Evolutionary conservation across 1,140 invertebrate genomes (phyloP), one percentile per base, ranked within the genome.

Genomic region (Antheraea pernyi): DNA sequence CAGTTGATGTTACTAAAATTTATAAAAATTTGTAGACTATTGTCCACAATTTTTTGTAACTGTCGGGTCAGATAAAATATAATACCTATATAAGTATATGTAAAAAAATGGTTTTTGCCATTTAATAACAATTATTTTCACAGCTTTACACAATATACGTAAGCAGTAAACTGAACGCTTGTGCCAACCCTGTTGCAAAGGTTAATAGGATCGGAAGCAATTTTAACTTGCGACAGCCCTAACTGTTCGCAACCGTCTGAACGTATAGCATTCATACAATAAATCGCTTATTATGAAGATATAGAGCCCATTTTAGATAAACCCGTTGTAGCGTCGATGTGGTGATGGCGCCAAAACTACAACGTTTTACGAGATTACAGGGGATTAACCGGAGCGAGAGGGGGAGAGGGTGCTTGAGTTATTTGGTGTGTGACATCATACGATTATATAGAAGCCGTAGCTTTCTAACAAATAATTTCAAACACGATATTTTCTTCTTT

Each of bases 141-240:
- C 22, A 30, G 4, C 22, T 30, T 30, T 42, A 42, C 39, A 7
- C 10, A 37, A 13, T 63, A 63, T 11, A 63, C 13, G 3, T 36
- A 36, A 63, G 10, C 19, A 36, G 16, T 13, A 63, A 63, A 63
- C 16, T 36, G 36, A 63, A 36, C 7, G 22, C 16, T 37, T 8
- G 11, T 18, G 19, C 39, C 69, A 78, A n/a, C 81, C 78, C 80
- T 80, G 36, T 59, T 65, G 36, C 64, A 59, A 71, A 68, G 75
- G 74, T 77, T 81, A 82, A 80, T 64, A 73, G 75, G 76, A 84
- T 82, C 75, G 77, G 76, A 81, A 84, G 75, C 78, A 84, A 84
- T 85, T 80, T 76, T 69, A 73, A 59, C 67, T 63, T 69, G 53
- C 73, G 73, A 78, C 78, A 73, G 72, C 71, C 80, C 75, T 78